Evolutionary conservation across 1,140 invertebrate genomes (phyloP).

Genomic region (Frieseomelitta varia): DNA sequence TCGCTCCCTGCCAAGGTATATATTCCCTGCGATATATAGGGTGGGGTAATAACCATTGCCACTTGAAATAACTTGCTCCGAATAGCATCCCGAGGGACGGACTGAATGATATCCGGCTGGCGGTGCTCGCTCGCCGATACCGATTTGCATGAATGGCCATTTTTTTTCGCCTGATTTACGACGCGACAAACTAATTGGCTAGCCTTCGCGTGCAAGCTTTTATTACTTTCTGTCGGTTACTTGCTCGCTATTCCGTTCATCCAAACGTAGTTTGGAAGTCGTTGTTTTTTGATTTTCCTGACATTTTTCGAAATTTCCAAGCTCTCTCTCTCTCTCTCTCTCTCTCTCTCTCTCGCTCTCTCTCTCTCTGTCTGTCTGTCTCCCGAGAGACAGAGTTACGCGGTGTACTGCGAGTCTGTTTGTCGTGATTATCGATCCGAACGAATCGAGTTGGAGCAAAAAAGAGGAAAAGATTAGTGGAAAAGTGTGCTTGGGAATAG

Average conservation of each 20-base stretch:
- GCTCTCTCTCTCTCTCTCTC: too few relatives aligned
- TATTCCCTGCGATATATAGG: constrained; percentile 54
- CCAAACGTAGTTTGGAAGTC: too few relatives aligned
- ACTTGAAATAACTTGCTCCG: constrained; percentile 49
- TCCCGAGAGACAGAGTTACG: too few relatives aligned
- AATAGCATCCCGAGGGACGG: background rate
- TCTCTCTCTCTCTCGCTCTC: too few relatives aligned
- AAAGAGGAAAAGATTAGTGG: background rate
- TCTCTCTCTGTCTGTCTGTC: too few relatives aligned
- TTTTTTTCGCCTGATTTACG: constrained; percentile 24
- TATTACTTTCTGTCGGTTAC: background rate
- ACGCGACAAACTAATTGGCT: constrained; percentile 24
- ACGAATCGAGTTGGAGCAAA: too few relatives aligned
- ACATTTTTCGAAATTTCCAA: too few relatives aligned
- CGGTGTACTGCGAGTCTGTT: too few relatives aligned
- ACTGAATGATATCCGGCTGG: constrained; percentile 16
- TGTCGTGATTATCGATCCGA: too few relatives aligned
- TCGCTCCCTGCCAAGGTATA: constrained; percentile 18
- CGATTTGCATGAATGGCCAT: constrained; percentile 46
- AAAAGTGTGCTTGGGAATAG: background rate
- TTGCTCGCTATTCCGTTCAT: background rate
- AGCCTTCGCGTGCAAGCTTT: background rate
- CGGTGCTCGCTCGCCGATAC: constrained; percentile 27
- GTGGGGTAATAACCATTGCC: constrained; percentile 51
- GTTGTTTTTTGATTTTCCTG: too few relatives aligned